phyloP scores from a whole-genome alignment of 2,113 vertebrate genomes.

The Chlamydotis undulata region DNA sequence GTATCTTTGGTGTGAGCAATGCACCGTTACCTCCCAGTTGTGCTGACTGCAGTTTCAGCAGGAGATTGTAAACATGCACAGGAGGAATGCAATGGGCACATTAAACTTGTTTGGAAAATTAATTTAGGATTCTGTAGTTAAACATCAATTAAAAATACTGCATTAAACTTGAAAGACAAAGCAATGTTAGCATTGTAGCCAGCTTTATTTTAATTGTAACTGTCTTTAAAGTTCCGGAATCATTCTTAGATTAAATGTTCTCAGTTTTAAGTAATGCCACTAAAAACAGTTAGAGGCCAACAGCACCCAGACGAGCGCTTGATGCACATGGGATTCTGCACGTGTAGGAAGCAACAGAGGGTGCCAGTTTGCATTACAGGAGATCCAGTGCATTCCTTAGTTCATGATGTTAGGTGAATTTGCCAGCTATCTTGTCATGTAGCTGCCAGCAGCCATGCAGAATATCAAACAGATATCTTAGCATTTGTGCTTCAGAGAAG shows the following conservation, averaged over 20 bases:
- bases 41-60: not conserved
- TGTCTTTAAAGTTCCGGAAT: not conserved
- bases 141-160: not conserved
- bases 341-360: accelerated
- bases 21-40: not conserved
- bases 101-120: not conserved
- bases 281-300: not conserved
- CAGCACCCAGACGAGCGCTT: not conserved
- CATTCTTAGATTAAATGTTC: not conserved
- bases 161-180: not conserved
- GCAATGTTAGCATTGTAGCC: not conserved
- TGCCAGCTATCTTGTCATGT: not conserved
- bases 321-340: not conserved
- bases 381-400: not conserved
- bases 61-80: not conserved
- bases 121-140: not conserved
- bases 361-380: not conserved
- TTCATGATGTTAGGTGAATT: accelerated
- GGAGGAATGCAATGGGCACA: not conserved
- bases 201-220: not conserved
- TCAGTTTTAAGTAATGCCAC: not conserved
- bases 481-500: not conserved
- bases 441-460: not conserved
- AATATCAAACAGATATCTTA: not conserved
- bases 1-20: not conserved